Conservation (phyloP, 1,140 invertebrate species). For the Popillia japonica region DNA sequence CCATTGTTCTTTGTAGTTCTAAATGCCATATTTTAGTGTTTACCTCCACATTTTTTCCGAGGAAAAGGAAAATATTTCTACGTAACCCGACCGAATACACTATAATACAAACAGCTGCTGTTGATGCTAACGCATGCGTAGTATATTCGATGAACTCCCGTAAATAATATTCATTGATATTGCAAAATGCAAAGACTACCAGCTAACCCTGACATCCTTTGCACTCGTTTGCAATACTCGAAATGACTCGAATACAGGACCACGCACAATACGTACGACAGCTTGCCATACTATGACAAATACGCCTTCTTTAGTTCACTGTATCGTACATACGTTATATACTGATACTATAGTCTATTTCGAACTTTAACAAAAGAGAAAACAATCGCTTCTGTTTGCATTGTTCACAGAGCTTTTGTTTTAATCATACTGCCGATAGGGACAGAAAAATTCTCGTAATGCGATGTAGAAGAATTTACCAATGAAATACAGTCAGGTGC, state of each 20-base stretch:
- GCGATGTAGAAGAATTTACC: too few relatives aligned
- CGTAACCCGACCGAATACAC: slow-evolving; percentile 49
- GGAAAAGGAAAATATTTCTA: slow-evolving; percentile 48
- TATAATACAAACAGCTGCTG: slow-evolving; percentile 52
- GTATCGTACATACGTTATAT: too few relatives aligned
- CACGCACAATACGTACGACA: neutral
- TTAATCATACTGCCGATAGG: too few relatives aligned
- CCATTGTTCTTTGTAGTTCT: slow-evolving; percentile 35
- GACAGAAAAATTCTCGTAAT: too few relatives aligned
- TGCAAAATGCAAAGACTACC: slow-evolving; percentile 1
- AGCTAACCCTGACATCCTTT: slow-evolving; percentile 35
- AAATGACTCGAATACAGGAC: neutral
- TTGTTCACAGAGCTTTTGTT: too few relatives aligned
- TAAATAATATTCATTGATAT: slow-evolving; percentile 10
- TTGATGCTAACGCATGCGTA: slow-evolving; percentile 43
- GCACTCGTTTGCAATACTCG: neutral
- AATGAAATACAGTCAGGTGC: too few relatives aligned
- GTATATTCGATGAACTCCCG: neutral
- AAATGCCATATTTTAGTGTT: slow-evolving; percentile 15
- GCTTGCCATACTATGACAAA: neutral
- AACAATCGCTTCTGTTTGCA: too few relatives aligned
- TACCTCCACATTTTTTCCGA: slow-evolving; percentile 36
- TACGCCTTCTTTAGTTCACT: neutral
- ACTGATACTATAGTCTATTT: too few relatives aligned
- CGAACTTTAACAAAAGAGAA: too few relatives aligned